Base-by-base conservation (phyloP, 1,140 invertebrate species). In the Coptotermes formosanus region DNA sequence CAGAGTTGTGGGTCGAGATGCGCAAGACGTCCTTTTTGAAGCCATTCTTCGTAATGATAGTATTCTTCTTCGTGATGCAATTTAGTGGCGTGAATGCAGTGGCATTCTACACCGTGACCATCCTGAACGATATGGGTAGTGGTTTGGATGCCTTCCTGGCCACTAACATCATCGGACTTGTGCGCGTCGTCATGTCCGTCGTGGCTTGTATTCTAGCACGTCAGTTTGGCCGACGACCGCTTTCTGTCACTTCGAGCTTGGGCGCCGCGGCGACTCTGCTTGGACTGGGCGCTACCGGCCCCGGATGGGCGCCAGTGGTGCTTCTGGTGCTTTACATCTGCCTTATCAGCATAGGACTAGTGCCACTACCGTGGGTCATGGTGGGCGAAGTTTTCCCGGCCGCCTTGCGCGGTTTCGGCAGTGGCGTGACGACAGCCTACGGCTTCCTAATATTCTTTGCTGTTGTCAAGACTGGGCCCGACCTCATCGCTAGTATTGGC, bases 321-420 rank as follows among this genome's bases (percentile, higher is more conserved):
- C 91, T 91, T 83, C 89, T 95, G 4, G 90, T 94, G 86, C 87
- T 89, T 3, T 95, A 94, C 86, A 93, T 93, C 3, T 90, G 91
- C 48, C 92, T 93, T 38, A 91, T 93, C 69, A 92, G 92, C 14
- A 90, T 94, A 44, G 94, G 94, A 14, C 89, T 95, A 19, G 92
- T 93, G 7, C 93, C 94, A 16, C 85, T 97, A 23, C 95, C 96
- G 2, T 96, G 95, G 94, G 92, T 94, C 45, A 92, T 95, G 90
- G 93, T 93, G 86, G 94, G 94, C 4, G 94, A 95, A 90, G 89
- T 95, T 11, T 95, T 95, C 87, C 92, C 94, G 7, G 90, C 91
- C 9, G 91, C 90, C 86, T 91, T 92, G 16, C 89, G 94, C 85
- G 94, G 93, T 32, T 87, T 94, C 6, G 94, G 94, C 4, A 93